Percentiles rank a stretch among this genome's conserved stretches.
Evolutionary conservation across 2,113 vertebrate species (phyloP).

Genomic region (Mesitornis unicolor): DNA sequence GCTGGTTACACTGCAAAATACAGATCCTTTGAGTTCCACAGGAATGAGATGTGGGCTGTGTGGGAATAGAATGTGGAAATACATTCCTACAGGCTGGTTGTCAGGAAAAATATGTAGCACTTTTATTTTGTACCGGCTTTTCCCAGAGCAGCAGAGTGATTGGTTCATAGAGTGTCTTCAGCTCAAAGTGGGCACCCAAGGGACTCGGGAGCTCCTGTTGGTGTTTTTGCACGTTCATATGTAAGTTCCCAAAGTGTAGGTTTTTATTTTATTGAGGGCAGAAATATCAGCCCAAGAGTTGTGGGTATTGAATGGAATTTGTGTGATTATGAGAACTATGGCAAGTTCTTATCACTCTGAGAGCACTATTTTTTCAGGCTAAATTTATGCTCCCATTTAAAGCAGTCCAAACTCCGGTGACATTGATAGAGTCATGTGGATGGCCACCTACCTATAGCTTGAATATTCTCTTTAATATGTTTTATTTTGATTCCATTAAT

Average conservation of each 20-base stretch:
- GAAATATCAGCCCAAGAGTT: not conserved
- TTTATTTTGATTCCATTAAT: not conserved
- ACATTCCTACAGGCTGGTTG: not conserved
- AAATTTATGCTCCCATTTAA: not conserved
- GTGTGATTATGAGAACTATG: not conserved
- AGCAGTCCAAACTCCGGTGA: not conserved
- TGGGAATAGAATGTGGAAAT: not conserved
- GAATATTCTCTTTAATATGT: not conserved
- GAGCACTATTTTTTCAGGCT: not conserved
- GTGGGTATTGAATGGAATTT: not conserved
- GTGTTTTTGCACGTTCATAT: not conserved
- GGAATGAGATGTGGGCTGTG: not conserved
- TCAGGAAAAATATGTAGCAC: not conserved
- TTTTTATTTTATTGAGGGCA: not conserved
- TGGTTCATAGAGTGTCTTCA: not conserved
- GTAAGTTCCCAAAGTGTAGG: not conserved
- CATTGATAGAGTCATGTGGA: not conserved
- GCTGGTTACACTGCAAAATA: not conserved
- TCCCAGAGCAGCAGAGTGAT: not conserved
- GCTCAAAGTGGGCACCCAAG: accelerated
- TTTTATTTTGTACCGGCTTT: not conserved
- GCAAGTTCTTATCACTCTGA: not conserved
- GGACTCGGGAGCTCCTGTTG: not conserved
- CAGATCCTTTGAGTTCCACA: not conserved
- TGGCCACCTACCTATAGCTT: not conserved